Evolutionary conservation across 2,113 vertebrate genomes (phyloP).

Genomic region (Thomomys bottae): DNA sequence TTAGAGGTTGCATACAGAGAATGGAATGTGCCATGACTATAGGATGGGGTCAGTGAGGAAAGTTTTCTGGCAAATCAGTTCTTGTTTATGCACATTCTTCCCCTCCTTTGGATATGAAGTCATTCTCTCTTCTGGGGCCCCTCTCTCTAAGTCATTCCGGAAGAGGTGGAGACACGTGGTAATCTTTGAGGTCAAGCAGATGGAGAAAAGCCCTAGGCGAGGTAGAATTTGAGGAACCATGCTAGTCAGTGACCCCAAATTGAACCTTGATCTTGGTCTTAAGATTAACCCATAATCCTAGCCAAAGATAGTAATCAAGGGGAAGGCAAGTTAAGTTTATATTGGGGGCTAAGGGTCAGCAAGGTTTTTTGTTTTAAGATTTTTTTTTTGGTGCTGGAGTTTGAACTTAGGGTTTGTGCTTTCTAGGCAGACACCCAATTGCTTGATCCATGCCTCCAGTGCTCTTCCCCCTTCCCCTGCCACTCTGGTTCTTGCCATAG

Average conservation of each 20-base stretch:
- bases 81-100: conserved; percentile 78
- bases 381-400: no score
- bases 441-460: no score
- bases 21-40: conserved; percentile 65
- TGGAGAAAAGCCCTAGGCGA: conserved; percentile 9
- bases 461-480: no score
- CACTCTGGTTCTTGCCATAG: no score
- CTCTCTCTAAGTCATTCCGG: conserved; percentile 54
- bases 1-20: conserved; percentile 62
- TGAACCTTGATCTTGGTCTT: not conserved
- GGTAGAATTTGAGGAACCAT: not conserved
- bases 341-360: not conserved
- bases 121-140: conserved; percentile 55
- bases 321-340: conserved; percentile 13
- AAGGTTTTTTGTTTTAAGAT: no score
- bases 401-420: no score
- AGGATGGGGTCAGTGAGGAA: conserved; percentile 65
- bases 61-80: conserved; percentile 70
- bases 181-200: conserved; percentile 5
- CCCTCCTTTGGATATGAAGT: conserved; percentile 66
- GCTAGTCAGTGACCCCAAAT: not conserved
- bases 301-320: conserved; percentile 18
- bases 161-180: not conserved
- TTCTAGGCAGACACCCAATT: no score
- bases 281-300: not conserved